Conservation (phyloP, 2,113 vertebrate genomes). For the Meles meles region DNA sequence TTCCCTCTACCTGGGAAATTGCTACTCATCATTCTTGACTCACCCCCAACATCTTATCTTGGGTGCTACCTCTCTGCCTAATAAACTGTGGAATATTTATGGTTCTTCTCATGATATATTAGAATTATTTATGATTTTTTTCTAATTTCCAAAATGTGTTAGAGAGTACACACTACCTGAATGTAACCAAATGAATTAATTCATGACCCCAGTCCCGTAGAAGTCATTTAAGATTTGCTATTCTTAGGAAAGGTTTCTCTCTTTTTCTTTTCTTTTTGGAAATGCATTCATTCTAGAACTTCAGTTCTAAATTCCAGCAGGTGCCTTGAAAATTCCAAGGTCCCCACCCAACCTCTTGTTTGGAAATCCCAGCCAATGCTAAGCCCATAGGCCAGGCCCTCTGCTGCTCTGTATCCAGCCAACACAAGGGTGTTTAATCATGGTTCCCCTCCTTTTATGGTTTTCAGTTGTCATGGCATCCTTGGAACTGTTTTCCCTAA, state of each 20-base stretch:
- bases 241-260: background rate
- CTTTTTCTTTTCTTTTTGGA: background rate
- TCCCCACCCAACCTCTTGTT: background rate
- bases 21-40: background rate
- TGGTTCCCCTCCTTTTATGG: background rate
- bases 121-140: background rate
- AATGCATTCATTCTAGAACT: background rate
- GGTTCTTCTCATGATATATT: background rate
- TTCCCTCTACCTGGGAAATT: background rate
- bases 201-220: background rate
- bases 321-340: background rate
- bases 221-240: background rate
- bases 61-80: background rate
- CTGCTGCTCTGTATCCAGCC: background rate
- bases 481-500: background rate
- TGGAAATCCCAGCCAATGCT: background rate
- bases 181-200: background rate
- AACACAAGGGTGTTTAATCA: background rate
- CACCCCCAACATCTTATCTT: background rate
- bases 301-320: background rate
- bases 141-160: background rate
- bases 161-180: background rate
- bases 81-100: background rate
- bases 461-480: background rate
- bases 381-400: background rate